Evolutionary conservation across 2,888 invertebrate genomes (phyloP), one percentile per base, ranked within the genome.

Genomic region (Eupithecia tripunctaria): DNA sequence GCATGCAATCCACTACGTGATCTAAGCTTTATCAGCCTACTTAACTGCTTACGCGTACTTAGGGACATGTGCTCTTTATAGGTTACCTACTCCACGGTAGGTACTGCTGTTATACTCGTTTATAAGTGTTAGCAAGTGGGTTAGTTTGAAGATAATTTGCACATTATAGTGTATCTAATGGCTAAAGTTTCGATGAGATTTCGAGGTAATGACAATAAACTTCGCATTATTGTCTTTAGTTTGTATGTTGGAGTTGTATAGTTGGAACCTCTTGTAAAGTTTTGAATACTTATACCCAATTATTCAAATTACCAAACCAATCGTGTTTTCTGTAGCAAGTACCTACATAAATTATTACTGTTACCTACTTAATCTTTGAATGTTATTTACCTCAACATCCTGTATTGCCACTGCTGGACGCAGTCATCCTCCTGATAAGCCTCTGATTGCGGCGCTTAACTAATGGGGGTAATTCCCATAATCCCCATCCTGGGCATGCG

Each of bases 1-100:
- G 56, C 56, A 25, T 56, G 56, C 10, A 38, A 12, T 21, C n/a
- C 36, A 27, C 25, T 67, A 72, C 76, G 74, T 75, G 75, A 71
- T 66, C 63, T 38, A 12, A 56, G 25, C 47, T 15, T 69, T 74
- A 78, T 75, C 69, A 43, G n/a, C 36, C 68, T 70, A 78, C 75
- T 76, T 76, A 72, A 1, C 27, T 15, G 60, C 29, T 56, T 21
- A 18, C 8, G 21, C 29, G 60, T 60, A 18, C 60, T 18, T 18
- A 18, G 59, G 29, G 27, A 66, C 68, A 70, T 70, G 69, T 69
- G 63, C 47, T 21, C 41, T 29, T 62, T 14, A 25, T 4, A 27
- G 69, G n/a, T 10, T 10, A 56, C 14, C 56, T 25, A 51, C 43
- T 62, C 36, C 41, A 60, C 27, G 7, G 0, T 1, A 60, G 25